Evolutionary conservation across 2,888 invertebrate species (phyloP).

Genomic region (Rapana venosa): DNA sequence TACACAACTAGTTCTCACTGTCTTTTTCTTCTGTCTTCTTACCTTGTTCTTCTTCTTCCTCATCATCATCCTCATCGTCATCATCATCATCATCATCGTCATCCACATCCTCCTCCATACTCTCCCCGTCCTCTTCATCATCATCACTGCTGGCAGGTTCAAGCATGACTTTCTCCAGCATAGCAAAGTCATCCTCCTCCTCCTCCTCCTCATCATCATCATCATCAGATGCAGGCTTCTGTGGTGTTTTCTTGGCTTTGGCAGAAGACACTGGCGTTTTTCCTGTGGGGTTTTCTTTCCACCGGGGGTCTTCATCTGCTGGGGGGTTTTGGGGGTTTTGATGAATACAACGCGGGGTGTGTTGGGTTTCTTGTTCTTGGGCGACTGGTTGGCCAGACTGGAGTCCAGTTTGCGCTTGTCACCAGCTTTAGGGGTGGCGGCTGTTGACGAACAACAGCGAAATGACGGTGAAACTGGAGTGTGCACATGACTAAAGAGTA

Average conservation of each 20-base stretch:
- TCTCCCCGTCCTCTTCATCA: constrained; percentile 21
- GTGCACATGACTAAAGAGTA: too few species aligned
- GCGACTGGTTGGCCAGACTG: constrained; percentile 16
- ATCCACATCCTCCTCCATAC: constrained; percentile 19
- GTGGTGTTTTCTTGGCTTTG: constrained; percentile 2
- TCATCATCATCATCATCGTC: constrained; percentile 39
- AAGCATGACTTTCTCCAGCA: not conserved
- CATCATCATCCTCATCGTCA: constrained; percentile 44
- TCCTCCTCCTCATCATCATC: constrained; percentile 36
- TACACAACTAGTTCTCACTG: too few species aligned
- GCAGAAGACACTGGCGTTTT: constrained; percentile 8
- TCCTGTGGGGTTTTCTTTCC: constrained; percentile 18
- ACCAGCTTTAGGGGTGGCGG: constrained; percentile 21
- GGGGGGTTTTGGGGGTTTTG: constrained; percentile 18
- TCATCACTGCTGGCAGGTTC: constrained; percentile 14
- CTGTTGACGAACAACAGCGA: not conserved
- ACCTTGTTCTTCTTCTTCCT: not conserved
- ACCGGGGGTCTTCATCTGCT: not conserved
- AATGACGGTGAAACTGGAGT: too few species aligned
- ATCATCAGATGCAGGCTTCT: not conserved
- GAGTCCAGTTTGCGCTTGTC: constrained; percentile 34
- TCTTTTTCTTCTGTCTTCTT: too few species aligned
- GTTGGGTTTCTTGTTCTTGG: constrained; percentile 2
- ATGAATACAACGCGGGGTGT: not conserved
- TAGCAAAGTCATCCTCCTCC: constrained; percentile 24